These are phyloP conservation scores for Phylloscopus collybita DNA, from an alignment of 2,797 vertebrate species.

Conservation along the genomic window DNA sequence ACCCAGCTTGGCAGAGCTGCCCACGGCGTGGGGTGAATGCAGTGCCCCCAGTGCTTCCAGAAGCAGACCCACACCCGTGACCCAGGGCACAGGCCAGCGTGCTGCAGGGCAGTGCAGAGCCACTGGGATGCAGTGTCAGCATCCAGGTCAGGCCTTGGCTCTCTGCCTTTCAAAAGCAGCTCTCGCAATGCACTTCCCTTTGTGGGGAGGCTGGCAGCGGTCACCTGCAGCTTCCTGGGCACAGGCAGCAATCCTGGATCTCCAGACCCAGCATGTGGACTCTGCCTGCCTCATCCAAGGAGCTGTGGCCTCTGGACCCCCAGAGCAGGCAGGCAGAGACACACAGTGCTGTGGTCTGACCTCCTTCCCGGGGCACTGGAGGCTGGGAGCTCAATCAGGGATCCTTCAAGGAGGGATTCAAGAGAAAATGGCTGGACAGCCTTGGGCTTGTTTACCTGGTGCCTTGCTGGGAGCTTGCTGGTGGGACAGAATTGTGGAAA, in stretches of 20 bases:
- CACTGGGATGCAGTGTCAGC: neutral
- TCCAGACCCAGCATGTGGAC: neutral
- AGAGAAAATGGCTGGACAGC: neutral
- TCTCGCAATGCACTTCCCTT: accelerated
- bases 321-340: neutral
- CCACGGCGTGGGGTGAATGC: neutral
- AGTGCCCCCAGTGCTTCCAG: neutral
- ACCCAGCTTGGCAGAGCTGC: neutral
- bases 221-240: neutral
- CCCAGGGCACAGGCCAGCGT: neutral
- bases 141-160: neutral
- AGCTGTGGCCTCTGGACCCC: neutral
- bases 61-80: neutral
- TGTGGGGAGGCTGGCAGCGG: neutral
- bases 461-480: neutral
- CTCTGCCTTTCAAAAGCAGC: neutral
- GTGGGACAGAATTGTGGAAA: neutral
- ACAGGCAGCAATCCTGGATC: neutral
- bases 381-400: neutral
- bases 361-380: accelerated
- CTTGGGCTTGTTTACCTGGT: neutral
- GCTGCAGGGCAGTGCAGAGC: neutral
- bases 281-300: neutral
- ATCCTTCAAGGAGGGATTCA: neutral
- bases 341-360: neutral